These are phyloP conservation scores for Erebia ligea DNA, from an alignment of 2,888 invertebrate genomes.

Conservation along the genomic window DNA sequence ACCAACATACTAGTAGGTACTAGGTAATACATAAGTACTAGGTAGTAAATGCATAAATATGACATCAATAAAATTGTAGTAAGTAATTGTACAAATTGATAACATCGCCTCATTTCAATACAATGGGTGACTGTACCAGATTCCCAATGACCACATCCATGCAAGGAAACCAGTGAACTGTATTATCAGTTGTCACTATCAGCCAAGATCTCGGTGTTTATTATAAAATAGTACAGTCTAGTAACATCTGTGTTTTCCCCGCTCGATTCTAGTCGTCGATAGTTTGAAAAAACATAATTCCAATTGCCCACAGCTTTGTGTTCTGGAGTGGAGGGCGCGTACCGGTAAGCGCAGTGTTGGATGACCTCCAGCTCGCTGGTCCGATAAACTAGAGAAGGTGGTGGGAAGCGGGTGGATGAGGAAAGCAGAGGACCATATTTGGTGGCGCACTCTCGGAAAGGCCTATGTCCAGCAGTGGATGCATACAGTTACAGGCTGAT, in stretches of 20 bases:
- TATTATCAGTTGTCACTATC: constrained; percentile 28
- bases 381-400: too few relatives aligned
- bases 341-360: too few relatives aligned
- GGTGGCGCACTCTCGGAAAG: too few relatives aligned
- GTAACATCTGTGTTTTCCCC: neutral
- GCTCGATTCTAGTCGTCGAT: neutral
- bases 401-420: too few relatives aligned
- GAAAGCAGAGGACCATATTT: too few relatives aligned
- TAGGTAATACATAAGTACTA: neutral
- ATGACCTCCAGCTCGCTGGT: too few relatives aligned
- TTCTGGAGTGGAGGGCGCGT: too few relatives aligned
- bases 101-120: constrained; percentile 33
- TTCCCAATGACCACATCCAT: constrained; percentile 42
- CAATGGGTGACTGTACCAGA: constrained; percentile 43
- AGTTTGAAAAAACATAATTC: too few relatives aligned
- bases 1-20: neutral
- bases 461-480: too few relatives aligned
- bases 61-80: constrained; percentile 15
- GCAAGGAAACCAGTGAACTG: constrained; percentile 43
- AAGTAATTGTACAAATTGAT: constrained; percentile 24
- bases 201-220: constrained; percentile 31
- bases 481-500: too few relatives aligned
- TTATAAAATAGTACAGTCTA: neutral
- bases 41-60: constrained; percentile 17
- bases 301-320: too few relatives aligned